Percentiles rank a stretch among this genome's conserved stretches.
Evolutionary conservation across 2,888 invertebrate species (phyloP).

Genomic region (Hypomecis atomaria): DNA sequence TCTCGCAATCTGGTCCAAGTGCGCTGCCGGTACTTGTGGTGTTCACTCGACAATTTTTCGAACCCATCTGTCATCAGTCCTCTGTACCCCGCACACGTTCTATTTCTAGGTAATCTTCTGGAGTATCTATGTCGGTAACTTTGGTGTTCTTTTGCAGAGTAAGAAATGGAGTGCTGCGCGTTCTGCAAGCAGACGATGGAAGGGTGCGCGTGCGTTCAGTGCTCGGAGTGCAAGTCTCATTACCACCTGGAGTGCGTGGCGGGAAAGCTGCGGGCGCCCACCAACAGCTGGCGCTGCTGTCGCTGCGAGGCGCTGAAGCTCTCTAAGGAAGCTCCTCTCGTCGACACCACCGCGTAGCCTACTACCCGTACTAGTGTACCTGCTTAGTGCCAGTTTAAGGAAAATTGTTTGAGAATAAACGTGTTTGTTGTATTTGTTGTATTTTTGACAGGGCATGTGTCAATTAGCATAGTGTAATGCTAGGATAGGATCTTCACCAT

Average conservation of each 20-base stretch:
- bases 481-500: too few relatives aligned
- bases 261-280: constrained; percentile 61
- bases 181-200: constrained; percentile 68
- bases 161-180: constrained; percentile 71
- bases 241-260: constrained; percentile 72
- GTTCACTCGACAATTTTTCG: too few relatives aligned
- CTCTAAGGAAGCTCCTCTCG: constrained; percentile 40
- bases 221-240: constrained; percentile 68
- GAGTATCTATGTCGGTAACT: too few relatives aligned
- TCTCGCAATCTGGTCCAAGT: too few relatives aligned
- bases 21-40: too few relatives aligned
- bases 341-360: constrained; percentile 52
- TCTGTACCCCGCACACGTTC: too few relatives aligned
- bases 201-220: constrained; percentile 71
- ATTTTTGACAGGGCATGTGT: neutral
- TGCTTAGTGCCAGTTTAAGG: constrained; percentile 12
- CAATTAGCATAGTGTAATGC: too few relatives aligned
- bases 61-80: too few relatives aligned
- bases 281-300: constrained; percentile 69
- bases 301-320: constrained; percentile 55
- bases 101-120: too few relatives aligned
- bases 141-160: constrained; percentile 16
- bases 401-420: constrained; percentile 20
- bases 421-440: constrained; percentile 12
- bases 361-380: neutral